Evolutionary conservation across 1,140 invertebrate genomes (phyloP).

Genomic region (Camponotus pennsylvanicus): DNA sequence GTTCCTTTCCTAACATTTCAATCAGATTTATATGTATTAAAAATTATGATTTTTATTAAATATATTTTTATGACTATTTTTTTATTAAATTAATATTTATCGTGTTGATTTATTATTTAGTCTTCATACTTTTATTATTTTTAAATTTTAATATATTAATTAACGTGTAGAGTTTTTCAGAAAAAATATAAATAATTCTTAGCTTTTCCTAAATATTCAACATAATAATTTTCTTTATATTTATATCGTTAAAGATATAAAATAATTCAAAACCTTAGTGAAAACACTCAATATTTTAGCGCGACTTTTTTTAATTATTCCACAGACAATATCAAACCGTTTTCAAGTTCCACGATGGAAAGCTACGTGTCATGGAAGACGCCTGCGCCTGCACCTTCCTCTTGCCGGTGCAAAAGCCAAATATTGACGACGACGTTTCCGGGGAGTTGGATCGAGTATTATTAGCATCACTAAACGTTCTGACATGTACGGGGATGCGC

Average conservation of each 20-base stretch:
- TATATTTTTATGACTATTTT: too few species aligned
- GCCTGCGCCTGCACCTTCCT: conserved; percentile 69
- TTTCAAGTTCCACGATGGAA: conserved; percentile 65
- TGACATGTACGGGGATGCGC: conserved; percentile 47
- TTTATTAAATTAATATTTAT: not conserved
- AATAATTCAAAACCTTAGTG: not conserved
- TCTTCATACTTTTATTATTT: too few species aligned
- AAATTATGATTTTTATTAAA: not conserved
- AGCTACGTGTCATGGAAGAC: conserved; percentile 6
- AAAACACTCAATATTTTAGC: not conserved
- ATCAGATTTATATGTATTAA: not conserved
- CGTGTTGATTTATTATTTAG: not conserved
- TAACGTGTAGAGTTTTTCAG: not conserved
- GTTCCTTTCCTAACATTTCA: too few species aligned
- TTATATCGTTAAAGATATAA: not conserved
- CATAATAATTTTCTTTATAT: not conserved
- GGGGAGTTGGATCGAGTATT: conserved; percentile 70
- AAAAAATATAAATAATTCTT: not conserved
- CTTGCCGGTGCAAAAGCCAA: conserved; percentile 82
- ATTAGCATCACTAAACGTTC: conserved; percentile 71
- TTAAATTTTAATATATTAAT: not conserved
- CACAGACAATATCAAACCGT: conserved; percentile 58
- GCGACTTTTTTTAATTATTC: not conserved
- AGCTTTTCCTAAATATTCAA: not conserved
- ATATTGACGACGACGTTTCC: conserved; percentile 80